Evolutionary conservation across 1,140 invertebrate species (phyloP), one percentile per base, ranked within the genome.

Genomic region (Sycophila sp.): DNA sequence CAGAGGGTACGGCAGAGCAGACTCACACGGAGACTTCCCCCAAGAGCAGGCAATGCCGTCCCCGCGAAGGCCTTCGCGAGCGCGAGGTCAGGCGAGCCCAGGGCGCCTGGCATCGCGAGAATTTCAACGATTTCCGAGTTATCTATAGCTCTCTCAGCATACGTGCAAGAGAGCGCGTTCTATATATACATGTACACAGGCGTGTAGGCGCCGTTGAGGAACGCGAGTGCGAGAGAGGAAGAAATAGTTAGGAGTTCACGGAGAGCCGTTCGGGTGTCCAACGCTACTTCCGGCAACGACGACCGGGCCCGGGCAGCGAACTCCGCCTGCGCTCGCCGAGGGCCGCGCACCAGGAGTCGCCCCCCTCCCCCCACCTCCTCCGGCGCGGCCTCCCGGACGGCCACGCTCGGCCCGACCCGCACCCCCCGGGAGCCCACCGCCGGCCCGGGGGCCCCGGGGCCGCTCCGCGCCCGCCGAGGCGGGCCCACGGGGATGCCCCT

Each of bases 221-320:
- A 49, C 59, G 42, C 59, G 19, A 10, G 49, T 24, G 13, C 55
- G 32, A 28, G 32, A 58, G 34, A 28, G 38, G 4, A 32, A 19
- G 19, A 51, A 65, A 51, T 32, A 32, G 51, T 22, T 42, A 40
- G 3, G n/a, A n/a, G 22, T 24, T 10, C 59, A 55, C 36, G 32
- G n/a, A n/a, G n/a, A n/a, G 40, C 34, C 55, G 62, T 66, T 77
- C 75, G 72, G 73, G 22, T 79, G n/a, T n/a, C 76, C 80, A 81
- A 83, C 82, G 78, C 81, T 83, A 81, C 78, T 85, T 84, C 81
- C 83, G 83, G 83, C 75, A 80, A 81, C 81, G 79, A 76, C 64
- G 30, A 19, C 22, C 22, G 10, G 36, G 56, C 19, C n/a, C 56
- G 19, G 19, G 11, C 58, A 34, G 30, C 15, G 17, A 13, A 19